Percentiles rank a stretch among this genome's conserved stretches.
These are phyloP conservation scores for Acromyrmex heyeri DNA, from an alignment of 1,140 invertebrate species.

Conservation along the genomic window DNA sequence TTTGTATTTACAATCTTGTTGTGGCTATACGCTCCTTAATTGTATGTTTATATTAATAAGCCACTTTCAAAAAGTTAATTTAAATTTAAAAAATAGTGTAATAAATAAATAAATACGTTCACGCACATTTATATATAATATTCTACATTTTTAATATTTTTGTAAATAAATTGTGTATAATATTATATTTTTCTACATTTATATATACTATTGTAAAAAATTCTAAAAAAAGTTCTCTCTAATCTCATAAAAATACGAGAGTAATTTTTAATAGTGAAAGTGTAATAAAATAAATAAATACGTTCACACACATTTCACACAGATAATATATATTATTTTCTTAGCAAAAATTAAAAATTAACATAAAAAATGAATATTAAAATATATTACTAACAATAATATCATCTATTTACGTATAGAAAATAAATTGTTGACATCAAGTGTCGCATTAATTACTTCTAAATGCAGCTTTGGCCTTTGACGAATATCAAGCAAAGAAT, in stretches of 20 bases:
- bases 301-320: background rate
- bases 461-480: conserved; percentile 17
- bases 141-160: conserved; percentile 4
- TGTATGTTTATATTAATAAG: too few species aligned
- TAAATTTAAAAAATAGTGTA: too few species aligned
- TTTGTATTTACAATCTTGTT: too few species aligned
- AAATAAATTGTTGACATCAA: conserved; percentile 11
- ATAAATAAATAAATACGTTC: too few species aligned
- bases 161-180: background rate
- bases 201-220: background rate
- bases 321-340: background rate
- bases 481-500: conserved; percentile 24
- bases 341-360: background rate
- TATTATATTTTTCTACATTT: background rate
- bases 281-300: too few species aligned
- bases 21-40: too few species aligned
- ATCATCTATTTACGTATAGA: background rate
- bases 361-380: conserved; percentile 13
- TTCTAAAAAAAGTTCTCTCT: background rate
- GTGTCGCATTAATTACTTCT: conserved; percentile 12
- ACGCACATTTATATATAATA: background rate
- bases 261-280: background rate
- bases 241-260: background rate
- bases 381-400: background rate
- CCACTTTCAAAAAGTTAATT: too few species aligned